These are phyloP conservation scores for Chouioia cunea DNA, from an alignment of 2,888 invertebrate species.

Conservation along the genomic window DNA sequence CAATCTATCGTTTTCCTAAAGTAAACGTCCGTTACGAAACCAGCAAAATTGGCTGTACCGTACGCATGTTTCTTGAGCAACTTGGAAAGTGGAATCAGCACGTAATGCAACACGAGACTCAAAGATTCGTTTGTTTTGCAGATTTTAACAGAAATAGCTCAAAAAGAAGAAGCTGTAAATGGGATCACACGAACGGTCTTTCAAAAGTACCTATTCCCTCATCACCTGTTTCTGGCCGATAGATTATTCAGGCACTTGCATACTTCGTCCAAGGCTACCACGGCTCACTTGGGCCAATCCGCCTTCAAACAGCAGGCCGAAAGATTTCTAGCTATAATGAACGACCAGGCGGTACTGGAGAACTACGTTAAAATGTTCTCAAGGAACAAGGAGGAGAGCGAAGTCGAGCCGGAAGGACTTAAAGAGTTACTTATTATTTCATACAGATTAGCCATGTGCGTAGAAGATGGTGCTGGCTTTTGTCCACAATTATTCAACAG, in stretches of 20 bases:
- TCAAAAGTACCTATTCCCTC: constrained; percentile 83
- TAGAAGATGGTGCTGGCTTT: constrained; percentile 72
- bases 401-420: constrained; percentile 76
- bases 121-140: constrained; percentile 61
- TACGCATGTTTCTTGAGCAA: no score
- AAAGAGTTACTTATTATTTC: constrained; percentile 78
- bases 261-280: constrained; percentile 73
- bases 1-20: no score
- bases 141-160: constrained; percentile 79
- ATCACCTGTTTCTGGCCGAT: constrained; percentile 79
- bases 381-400: constrained; percentile 60
- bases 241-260: constrained; percentile 78
- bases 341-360: constrained; percentile 74
- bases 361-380: constrained; percentile 77
- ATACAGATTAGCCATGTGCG: constrained; percentile 85
- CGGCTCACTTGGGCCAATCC: constrained; percentile 73
- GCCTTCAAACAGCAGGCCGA: constrained; percentile 83
- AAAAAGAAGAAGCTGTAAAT: constrained; percentile 78
- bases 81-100: no score
- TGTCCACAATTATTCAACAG: constrained; percentile 80
- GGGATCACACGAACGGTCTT: constrained; percentile 80
- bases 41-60: no score
- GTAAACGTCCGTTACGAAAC: no score
- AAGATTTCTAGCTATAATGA: constrained; percentile 71
- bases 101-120: no score